phyloP scores from a whole-genome alignment of 37 sponge, comb jelly and placozoan species.

The Spongilla lacustris region DNA sequence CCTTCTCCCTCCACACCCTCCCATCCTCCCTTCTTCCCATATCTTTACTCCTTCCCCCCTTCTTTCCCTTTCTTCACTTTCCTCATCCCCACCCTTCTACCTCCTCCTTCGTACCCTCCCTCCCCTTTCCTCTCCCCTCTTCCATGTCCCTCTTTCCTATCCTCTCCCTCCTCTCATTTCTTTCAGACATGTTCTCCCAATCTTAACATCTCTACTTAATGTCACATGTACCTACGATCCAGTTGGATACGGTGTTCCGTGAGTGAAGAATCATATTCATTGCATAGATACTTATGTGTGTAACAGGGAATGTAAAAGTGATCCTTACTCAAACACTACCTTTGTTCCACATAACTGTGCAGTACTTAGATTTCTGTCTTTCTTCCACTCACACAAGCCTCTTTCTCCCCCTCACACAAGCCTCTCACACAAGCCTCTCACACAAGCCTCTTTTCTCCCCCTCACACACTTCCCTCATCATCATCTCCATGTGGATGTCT shows the following conservation, averaged over 20 bases:
- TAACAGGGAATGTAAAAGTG: neutral
- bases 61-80: neutral
- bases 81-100: neutral
- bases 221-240: constrained; percentile 90
- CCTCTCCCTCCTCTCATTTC: neutral
- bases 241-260: constrained; percentile 95
- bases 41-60: neutral
- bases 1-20: neutral
- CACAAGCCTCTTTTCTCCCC: neutral
- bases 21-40: neutral
- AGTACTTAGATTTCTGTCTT: too few relatives aligned
- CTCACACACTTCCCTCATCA: neutral
- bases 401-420: neutral
- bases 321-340: too few relatives aligned
- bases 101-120: neutral
- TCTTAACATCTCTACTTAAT: constrained; percentile 91
- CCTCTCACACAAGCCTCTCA: neutral
- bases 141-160: neutral
- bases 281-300: neutral
- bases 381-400: neutral
- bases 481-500: neutral
- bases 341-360: too few relatives aligned
- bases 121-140: neutral
- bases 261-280: constrained; percentile 2
- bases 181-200: constrained; percentile 88